Base-by-base conservation (phyloP, 2,888 invertebrate species). In the Lepidochitona cinerea region DNA sequence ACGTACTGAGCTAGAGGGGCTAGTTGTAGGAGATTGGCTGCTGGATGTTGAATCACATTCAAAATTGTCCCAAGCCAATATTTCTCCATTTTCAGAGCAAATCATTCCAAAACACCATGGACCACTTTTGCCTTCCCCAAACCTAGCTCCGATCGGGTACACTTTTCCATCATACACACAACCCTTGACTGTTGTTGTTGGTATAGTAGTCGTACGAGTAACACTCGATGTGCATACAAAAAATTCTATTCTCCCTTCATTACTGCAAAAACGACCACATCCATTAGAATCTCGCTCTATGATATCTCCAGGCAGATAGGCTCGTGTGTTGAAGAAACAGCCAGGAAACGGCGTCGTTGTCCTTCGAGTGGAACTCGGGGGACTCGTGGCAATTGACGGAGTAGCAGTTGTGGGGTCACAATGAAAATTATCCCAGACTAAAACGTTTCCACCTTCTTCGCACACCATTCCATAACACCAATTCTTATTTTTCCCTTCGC, bases 391-490 rank as follows among this genome's bases (percentile, higher is more conserved):
- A 14, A 68, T 26, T n/a, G 36, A 52, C n/a, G 68, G 23, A 18
- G 67, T 67, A 33, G 37, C 35, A n/a, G 66, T 70, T 37, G 68
- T 26, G 6, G 54, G 18, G 9, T 33, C 49, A 41, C 78, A 78
- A 32, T 75, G 72, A 52, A 66, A 71, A n/a, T 76, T 68, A 37
- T 78, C 75, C 76, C 76, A 80, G 37, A 74, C 68, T 59, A 76
- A 74, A 0, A 75, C 68, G 2, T 54, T 36, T 9, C 76, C 76
- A 49, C 73, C 74, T 2, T 67, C 18, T 33, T 72, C 75, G 71
- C 79, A 80, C 53, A 74, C 74, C 6, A 74, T 67, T 1, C 77
- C 79, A 59, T 69, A 78, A 54, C 79, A 80, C 75, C 76, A 75
- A 29, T 74, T 71, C 3, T 59, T 37, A 0, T 72, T 59, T n/a